Evolutionary conservation across 1,140 invertebrate species (phyloP), one percentile per base, ranked within the genome.

Genomic region (Macrocentrus cingulum): DNA sequence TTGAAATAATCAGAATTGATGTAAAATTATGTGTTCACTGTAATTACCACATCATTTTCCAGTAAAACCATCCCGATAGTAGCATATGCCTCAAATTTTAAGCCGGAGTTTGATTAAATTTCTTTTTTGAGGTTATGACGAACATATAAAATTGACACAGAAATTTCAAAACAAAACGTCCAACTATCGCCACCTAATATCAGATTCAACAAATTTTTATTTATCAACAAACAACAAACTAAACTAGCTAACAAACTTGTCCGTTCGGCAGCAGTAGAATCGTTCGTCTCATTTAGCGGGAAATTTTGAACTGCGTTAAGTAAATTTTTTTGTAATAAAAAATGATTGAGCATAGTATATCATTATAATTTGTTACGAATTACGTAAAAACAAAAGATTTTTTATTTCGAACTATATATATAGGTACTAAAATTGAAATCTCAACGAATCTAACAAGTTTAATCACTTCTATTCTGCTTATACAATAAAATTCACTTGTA

Each of bases 11-110:
- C 5, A 29, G n/a, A n/a, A n/a, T n/a, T n/a, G n/a, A n/a, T n/a
- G n/a, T n/a, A n/a, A n/a, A n/a, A n/a, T n/a, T n/a, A n/a, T n/a
- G n/a, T n/a, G n/a, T n/a, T n/a, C n/a, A n/a, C n/a, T n/a, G n/a
- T n/a, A 15, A 68, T 82, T 84, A 87, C 86, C 72, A 79, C 74
- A 66, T 88, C 86, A 68, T 87, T 87, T 57, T 85, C 82, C 67
- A 88, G 70, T 61, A 87, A 74, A 65, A 88, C 86, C 86, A 88
- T 88, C 70, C 56, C 67, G 66, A 64, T 19, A 48, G 34, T 60
- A 76, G 65, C 71, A 79, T 76, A 78, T 77, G 75, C 66, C 39
- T 49, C 49, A 37, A 49, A 15, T 13, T 25, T 55, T 22, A 36
- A 13, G 8, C 22, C 25, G 11, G 8, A 25, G 25, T 20, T 11